Base-by-base conservation (phyloP, 2,797 vertebrate species). In the Schizopygopsis pylzovi region DNA sequence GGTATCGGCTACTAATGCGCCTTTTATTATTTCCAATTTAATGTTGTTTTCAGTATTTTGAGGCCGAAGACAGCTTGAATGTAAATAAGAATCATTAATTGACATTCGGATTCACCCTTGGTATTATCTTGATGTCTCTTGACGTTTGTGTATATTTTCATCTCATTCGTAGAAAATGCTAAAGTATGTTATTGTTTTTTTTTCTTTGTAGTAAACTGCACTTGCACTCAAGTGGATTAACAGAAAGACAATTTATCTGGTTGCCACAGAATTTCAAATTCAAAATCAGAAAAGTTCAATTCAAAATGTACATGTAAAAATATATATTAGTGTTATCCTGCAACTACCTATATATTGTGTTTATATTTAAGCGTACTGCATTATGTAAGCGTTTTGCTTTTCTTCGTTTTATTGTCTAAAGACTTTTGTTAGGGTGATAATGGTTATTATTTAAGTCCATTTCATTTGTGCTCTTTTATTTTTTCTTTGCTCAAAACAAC, bases 31-130 rank as follows among this genome's bases (percentile, higher is more conserved):
- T 78, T 70, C 39, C 79, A 33, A 79, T 87, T 37, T 86, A 15
- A 84, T 87, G 54, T 91, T 75, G 79, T 90, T 87, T 91, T 77
- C 89, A 79, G 79, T 92, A 86, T 89, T 89, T 91, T 91, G 82
- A 92, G 90, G 91, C 90, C 84, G 91, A 93, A 91, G 94, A 95
- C 94, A 95, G 93, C 92, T 93, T 96, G 95, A 96, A 95, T 95
- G 94, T 95, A 95, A 92, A 90, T 87, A 88, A 68, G 85, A 90
- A 72, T 39, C 52, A 78, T 70, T 79, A 85, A 86, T 85, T 84
- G 45, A 72, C 47, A 86, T 78, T 84, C 72, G 67, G 70, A 85
- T 83, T 84, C 80, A 87, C 33, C 28, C 76, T 65, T 79, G 81
- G 68, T 70, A 79, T 80, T 78, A 68, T 71, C 59, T 71, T 67